Evolutionary conservation across 2,797 vertebrate genomes (phyloP).

Genomic region (Eidolon dupreanum): DNA sequence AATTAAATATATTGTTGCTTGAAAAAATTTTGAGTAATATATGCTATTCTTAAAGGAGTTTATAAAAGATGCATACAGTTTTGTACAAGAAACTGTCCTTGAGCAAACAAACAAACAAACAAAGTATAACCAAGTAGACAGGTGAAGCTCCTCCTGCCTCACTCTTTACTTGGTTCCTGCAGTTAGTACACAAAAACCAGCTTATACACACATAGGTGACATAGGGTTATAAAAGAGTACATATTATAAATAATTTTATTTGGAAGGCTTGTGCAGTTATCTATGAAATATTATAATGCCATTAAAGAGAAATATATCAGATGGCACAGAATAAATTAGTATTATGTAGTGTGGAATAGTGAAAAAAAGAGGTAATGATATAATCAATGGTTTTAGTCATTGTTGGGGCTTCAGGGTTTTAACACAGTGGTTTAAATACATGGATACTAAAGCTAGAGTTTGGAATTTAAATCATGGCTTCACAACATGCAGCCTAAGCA

Average conservation of each 20-base stretch:
- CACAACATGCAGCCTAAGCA: rapidly evolving
- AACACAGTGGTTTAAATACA: background rate
- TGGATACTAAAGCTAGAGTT: background rate
- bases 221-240: background rate
- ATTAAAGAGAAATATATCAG: background rate
- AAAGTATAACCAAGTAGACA: background rate
- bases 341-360: background rate
- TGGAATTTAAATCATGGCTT: background rate
- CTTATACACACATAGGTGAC: background rate
- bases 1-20: slow-evolving; percentile 9
- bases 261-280: background rate
- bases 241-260: background rate
- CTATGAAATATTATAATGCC: background rate
- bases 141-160: background rate
- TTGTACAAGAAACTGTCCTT: background rate
- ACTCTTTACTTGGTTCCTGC: background rate
- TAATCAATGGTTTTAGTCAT: background rate
- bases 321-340: background rate
- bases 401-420: background rate
- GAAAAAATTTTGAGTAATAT: slow-evolving; percentile 24
- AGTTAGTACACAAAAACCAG: background rate
- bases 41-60: background rate
- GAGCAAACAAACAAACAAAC: background rate
- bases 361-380: background rate
- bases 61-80: background rate